A percentile compares a stretch with the other conserved stretches of the same genome.
Evolutionary conservation across 2,797 vertebrate species (phyloP).

Genomic region (Anguilla megastoma): DNA sequence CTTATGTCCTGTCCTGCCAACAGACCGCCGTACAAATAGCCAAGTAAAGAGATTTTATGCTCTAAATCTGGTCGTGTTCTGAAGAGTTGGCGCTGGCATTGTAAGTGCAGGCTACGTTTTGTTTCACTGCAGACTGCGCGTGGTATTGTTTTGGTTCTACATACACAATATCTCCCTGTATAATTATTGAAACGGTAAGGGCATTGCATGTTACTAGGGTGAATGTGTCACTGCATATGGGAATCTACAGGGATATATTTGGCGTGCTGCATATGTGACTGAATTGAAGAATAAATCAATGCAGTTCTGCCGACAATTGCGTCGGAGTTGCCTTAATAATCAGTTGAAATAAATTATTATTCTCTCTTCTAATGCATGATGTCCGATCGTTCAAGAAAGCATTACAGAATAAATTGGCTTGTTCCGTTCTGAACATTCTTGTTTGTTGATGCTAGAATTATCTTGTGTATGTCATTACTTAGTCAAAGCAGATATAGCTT

Average conservation of each 20-base stretch:
- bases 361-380: neutral
- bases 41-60: neutral
- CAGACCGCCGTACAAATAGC: neutral
- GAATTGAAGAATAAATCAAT: neutral
- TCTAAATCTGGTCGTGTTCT: neutral
- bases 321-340: neutral
- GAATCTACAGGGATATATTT: neutral
- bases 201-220: neutral
- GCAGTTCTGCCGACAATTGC: neutral
- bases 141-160: neutral
- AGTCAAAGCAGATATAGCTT: neutral
- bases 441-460: neutral
- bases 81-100: neutral
- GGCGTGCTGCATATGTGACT: neutral
- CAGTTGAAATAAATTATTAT: too few relatives aligned
- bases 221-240: neutral
- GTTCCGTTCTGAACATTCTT: neutral
- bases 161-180: neutral
- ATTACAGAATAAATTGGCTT: neutral
- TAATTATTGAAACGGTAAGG: neutral
- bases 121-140: neutral
- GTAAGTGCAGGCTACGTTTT: neutral
- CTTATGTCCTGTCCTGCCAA: neutral
- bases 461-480: neutral
- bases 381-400: neutral